Evolutionary conservation across 2,113 vertebrate species (phyloP), one percentile per base, ranked within the genome.

Genomic region (Thomomys bottae): DNA sequence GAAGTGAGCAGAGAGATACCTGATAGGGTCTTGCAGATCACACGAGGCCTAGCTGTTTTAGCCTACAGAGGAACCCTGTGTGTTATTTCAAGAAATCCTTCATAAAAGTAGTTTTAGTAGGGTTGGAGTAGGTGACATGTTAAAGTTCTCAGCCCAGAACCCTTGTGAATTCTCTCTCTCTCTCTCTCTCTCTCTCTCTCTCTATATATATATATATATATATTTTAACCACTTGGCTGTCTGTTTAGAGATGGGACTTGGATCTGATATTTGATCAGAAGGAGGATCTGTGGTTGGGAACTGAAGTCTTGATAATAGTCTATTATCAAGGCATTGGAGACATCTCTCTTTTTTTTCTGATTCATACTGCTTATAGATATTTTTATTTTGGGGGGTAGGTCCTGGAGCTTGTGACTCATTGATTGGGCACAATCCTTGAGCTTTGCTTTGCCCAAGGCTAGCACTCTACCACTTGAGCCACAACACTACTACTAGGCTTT

Each of bases 321-420:
- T n/a, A n/a, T 45, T 45, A 45, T 45, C 45, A 45, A 45, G 45
- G 45, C 45, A 45, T 45, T 45, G 45, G 45, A 8, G 40, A 14
- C 26, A 40, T 54, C 67, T 49, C 54, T 0, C 45, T 85, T 88
- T 91, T 64, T 64, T 54, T 85, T 21, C 73, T 34, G 83, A 82
- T 86, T 84, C 61, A 80, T 17, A 68, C 21, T 68, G 45, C 85
- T 94, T 36, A 17, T 90, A 90, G 83, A 75, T 88, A 77, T 76
- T 72, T 95, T 96, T 95, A 79, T 93, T 45, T 93, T 26, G 38
- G 80, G 17, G 85, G 45, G 45, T 8, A 11, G 45, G 45, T 45
- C 45, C 45, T 45, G 45, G 45, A 11, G 45, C 11, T 11, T 54
- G 4, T 54, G 17, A 54, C 15, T 54, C 49, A 54, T 15, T 54